These are phyloP conservation scores for Leptinotarsa texana DNA, from an alignment of 1,140 invertebrate species.

Conservation along the genomic window DNA sequence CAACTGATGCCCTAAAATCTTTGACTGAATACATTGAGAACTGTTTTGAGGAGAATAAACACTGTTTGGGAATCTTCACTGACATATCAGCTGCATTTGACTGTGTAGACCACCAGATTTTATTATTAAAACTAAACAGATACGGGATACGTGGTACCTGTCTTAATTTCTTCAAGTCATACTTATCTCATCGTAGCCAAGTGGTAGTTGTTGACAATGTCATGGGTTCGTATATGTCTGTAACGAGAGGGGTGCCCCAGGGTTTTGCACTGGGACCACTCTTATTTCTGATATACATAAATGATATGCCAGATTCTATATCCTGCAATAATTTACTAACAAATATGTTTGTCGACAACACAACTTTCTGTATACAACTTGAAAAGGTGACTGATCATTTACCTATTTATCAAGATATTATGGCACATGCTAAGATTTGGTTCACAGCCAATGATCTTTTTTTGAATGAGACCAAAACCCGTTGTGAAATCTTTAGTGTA, in stretches of 20 bases:
- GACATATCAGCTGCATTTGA: not conserved
- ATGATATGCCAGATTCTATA: constrained; percentile 1
- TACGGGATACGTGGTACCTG: constrained; percentile 1
- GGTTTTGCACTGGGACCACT: not conserved
- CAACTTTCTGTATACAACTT: constrained; percentile 3
- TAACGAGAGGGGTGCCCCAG: not conserved
- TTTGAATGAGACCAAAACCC: constrained; percentile 3
- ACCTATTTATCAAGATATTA: constrained; percentile 1
- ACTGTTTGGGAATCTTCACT: not conserved
- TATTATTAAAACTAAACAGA: not conserved
- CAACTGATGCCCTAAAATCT: not conserved
- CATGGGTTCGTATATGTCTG: not conserved
- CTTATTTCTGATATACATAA: constrained; percentile 4
- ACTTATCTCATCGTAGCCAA: not conserved
- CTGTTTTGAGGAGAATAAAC: not conserved
- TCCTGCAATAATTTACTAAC: not conserved
- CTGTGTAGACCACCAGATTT: not conserved
- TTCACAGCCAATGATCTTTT: not conserved
- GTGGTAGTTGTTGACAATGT: not conserved
- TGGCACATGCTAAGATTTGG: not conserved
- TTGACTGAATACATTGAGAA: constrained; percentile 7
- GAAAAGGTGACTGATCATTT: not conserved
- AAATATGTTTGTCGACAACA: not conserved
- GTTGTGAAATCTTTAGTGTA: not conserved
- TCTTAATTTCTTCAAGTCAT: constrained; percentile 5